Base-by-base conservation (phyloP, 2,113 vertebrate species). In the Suncus etruscus region DNA sequence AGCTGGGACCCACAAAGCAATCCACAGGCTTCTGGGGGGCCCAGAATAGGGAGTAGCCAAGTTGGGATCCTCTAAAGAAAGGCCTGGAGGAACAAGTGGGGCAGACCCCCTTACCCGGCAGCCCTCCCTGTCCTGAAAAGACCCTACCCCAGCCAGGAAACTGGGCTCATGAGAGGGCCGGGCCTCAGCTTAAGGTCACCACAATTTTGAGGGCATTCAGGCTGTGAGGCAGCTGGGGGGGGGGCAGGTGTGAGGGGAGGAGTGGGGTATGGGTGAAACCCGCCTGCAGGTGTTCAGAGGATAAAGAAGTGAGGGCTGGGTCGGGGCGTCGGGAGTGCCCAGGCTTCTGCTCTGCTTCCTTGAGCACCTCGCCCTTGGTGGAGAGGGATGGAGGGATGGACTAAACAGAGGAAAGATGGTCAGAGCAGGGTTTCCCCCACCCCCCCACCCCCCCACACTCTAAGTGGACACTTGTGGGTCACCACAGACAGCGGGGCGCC, bases 21-120 rank as follows among this genome's bases (percentile, higher is more conserved):
- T 45, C 24, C 0, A 0, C 10, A 25, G n/a, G 69, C 20, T 18
- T 22, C 45, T 50, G 11, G 2, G 8, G 29, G 24, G 11, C 20
- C 16, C 54, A 51, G 50, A 12, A 51, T 31, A 15, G 27, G 12
- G 10, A 22, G 2, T 0, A 6, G 31, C 29, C n/a, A 18, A 68
- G n/a, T 18, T 22, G 47, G 51, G 31, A 25, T 58, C 29, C 9
- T 31, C 31, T 63, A 25, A 3, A 14, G 48, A 4, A 66, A 8
- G 66, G 32, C 18, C 47, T 8, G 39, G 73, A 65, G 72, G 31
- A 32, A n/a, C n/a, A 32, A 31, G 66, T 31, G 66, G n/a, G 66
- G 15, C 14, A 6, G 16, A 15, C 54, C 11, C 16, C 54, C 20
- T 51, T 51, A 9, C 50, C 12, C 50, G 50, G 50, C 12, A 51